Percentiles rank a stretch among this genome's conserved stretches.
These are phyloP conservation scores for Morelia viridis DNA, from an alignment of 2,797 vertebrate genomes.

Conservation along the genomic window DNA sequence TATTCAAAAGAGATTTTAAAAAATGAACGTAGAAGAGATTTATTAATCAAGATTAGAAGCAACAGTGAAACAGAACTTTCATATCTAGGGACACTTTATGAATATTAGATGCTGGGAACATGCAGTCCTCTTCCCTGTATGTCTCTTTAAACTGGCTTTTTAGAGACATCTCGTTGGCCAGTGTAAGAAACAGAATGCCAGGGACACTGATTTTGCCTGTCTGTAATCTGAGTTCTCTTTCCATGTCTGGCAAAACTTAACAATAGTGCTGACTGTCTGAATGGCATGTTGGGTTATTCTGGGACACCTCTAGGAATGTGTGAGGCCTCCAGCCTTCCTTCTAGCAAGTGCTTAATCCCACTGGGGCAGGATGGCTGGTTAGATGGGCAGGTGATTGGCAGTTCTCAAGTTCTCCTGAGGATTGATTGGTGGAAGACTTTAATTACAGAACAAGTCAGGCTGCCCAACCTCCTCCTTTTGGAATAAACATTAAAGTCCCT, in stretches of 20 bases:
- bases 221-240: too few relatives aligned
- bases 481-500: not conserved
- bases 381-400: not conserved
- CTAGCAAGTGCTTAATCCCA: not conserved
- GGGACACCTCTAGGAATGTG: not conserved
- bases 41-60: too few relatives aligned
- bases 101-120: too few relatives aligned
- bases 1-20: too few relatives aligned
- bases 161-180: too few relatives aligned
- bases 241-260: not conserved
- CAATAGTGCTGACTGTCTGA: not conserved
- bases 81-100: too few relatives aligned
- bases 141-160: too few relatives aligned
- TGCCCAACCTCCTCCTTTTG: not conserved
- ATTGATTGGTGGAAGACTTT: not conserved
- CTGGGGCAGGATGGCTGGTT: not conserved
- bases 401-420: not conserved
- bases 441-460: conserved; percentile 19
- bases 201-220: too few relatives aligned
- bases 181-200: too few relatives aligned
- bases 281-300: not conserved
- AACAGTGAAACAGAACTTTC: too few relatives aligned
- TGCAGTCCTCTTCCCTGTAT: too few relatives aligned
- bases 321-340: not conserved
- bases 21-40: too few relatives aligned